Percentiles rank a stretch among this genome's conserved stretches.
Conservation (phyloP, 2,113 vertebrate species). For the Dolichallabes microphthalmus region DNA sequence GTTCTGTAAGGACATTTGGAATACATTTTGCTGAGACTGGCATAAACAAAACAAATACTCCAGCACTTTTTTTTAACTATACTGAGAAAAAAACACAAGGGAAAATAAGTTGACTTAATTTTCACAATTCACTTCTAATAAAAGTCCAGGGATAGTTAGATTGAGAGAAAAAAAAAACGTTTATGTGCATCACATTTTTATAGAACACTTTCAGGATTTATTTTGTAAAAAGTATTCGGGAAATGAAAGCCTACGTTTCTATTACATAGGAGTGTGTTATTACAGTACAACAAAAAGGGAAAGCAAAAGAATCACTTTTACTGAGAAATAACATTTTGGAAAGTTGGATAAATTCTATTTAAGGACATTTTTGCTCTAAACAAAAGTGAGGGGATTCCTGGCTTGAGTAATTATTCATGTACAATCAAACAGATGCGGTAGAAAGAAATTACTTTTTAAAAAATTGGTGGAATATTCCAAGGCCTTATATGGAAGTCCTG, state of each 20-base stretch:
- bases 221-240: background rate
- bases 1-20: constrained; percentile 5
- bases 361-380: background rate
- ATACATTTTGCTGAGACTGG: constrained; percentile 15
- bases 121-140: background rate
- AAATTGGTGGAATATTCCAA: background rate
- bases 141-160: background rate
- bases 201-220: background rate
- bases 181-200: background rate
- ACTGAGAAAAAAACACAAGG: background rate
- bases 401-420: background rate
- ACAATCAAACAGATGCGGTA: background rate
- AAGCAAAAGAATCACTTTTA: background rate
- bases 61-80: background rate
- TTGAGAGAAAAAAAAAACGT: background rate
- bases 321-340: background rate
- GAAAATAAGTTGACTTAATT: background rate
- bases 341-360: background rate
- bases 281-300: constrained; percentile 8
- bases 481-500: too few species aligned
- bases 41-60: constrained; percentile 13
- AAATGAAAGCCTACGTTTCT: background rate
- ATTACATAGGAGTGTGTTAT: background rate
- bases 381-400: background rate
- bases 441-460: background rate